Conservation (phyloP, 2,113 vertebrate species). For the Aspidoscelis tigris region DNA sequence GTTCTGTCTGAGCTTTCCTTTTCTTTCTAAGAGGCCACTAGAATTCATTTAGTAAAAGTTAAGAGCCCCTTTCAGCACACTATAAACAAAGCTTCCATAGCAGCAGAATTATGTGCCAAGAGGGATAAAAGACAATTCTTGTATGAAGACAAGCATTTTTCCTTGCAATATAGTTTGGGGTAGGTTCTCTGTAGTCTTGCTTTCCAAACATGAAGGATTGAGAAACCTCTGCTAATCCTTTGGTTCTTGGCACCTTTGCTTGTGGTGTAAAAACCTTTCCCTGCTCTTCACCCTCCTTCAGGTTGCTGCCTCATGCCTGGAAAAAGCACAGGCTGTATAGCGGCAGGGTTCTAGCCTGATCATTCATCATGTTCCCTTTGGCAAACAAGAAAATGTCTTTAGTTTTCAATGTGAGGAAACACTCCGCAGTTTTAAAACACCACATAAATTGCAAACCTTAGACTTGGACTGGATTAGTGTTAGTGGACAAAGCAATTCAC, state of each 20-base stretch:
- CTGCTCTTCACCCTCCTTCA: not conserved
- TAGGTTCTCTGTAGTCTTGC: not conserved
- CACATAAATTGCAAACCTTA: not conserved
- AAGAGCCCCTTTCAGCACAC: not conserved
- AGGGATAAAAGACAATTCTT: not conserved
- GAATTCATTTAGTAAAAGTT: not conserved
- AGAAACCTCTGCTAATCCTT: not conserved
- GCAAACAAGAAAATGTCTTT: not conserved
- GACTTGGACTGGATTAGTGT: constrained; percentile 25
- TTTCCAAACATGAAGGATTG: not conserved
- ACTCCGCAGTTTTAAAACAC: not conserved
- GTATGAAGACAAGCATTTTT: not conserved
- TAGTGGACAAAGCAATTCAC: constrained; percentile 2
- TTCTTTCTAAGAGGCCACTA: not conserved
- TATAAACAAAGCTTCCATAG: not conserved
- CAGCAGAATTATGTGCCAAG: not conserved
- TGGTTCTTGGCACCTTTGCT: not conserved
- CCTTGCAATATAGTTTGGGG: not conserved
- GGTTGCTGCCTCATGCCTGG: not conserved
- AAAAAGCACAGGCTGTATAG: not conserved
- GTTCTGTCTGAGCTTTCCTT: not conserved
- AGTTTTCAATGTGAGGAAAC: not conserved
- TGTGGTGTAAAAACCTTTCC: not conserved
- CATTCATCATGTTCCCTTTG: not conserved
- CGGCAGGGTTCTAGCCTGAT: not conserved